These are phyloP conservation scores for Sebastes glaucus DNA, from an alignment of 2,797 vertebrate species.

Conservation along the genomic window DNA sequence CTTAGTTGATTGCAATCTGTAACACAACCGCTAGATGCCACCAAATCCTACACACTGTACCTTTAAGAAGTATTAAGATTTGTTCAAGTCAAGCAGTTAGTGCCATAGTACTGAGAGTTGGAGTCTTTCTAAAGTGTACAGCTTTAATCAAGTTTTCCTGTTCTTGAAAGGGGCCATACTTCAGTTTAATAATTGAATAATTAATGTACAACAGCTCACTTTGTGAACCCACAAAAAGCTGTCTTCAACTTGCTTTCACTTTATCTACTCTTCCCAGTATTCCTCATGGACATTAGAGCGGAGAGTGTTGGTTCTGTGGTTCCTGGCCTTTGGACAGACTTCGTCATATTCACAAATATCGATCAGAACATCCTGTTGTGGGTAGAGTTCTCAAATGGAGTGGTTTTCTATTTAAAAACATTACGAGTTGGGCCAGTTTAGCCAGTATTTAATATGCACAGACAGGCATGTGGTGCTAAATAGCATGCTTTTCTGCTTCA, in stretches of 20 bases:
- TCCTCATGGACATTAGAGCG: slow-evolving; percentile 20
- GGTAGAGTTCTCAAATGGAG: slow-evolving; percentile 10
- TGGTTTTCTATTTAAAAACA: slow-evolving; percentile 36
- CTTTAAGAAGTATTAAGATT: background rate
- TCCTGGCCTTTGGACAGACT: slow-evolving; percentile 19
- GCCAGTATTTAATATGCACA: slow-evolving; percentile 76
- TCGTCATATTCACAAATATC: slow-evolving; percentile 28
- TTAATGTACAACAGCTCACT: slow-evolving; percentile 18
- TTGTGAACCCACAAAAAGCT: slow-evolving; percentile 19
- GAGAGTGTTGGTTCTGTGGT: slow-evolving; percentile 28
- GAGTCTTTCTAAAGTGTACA: background rate
- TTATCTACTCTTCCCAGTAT: background rate
- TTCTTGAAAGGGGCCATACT: background rate
- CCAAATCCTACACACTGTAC: too few relatives aligned
- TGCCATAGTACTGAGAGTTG: too few relatives aligned
- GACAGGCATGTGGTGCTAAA: slow-evolving; percentile 80
- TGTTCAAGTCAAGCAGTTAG: too few relatives aligned
- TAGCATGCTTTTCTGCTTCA: slow-evolving; percentile 83
- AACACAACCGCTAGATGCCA: too few relatives aligned
- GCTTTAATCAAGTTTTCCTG: background rate
- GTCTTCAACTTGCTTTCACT: slow-evolving; percentile 5
- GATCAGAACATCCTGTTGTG: slow-evolving; percentile 39
- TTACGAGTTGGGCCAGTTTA: slow-evolving; percentile 36
- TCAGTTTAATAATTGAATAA: slow-evolving; percentile 26
- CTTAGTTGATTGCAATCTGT: too few relatives aligned